Conservation (phyloP, 2,113 vertebrate species). For the Microtus ochrogaster region DNA sequence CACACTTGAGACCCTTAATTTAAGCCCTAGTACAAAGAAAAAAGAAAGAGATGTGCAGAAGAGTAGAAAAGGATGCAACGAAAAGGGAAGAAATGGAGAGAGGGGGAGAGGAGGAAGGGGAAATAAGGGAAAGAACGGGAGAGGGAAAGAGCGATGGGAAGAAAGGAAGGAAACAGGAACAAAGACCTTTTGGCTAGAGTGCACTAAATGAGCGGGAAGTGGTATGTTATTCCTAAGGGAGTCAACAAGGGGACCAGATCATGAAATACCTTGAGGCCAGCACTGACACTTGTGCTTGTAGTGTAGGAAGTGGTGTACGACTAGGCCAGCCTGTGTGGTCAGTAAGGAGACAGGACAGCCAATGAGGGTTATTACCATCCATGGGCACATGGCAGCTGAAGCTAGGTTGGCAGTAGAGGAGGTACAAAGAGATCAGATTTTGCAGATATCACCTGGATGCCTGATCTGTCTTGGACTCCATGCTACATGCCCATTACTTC, state of each 20-base stretch:
- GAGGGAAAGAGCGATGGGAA: background rate
- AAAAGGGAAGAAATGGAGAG: background rate
- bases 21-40: background rate
- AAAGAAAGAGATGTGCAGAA: background rate
- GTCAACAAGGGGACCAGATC: no score
- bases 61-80: background rate
- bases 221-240: background rate
- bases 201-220: background rate
- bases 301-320: background rate
- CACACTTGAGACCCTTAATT: background rate
- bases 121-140: background rate
- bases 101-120: background rate
- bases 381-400: accelerated
- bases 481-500: background rate
- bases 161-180: background rate
- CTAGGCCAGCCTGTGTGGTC: background rate
- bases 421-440: background rate
- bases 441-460: background rate
- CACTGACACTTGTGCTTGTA: background rate
- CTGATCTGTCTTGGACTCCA: background rate
- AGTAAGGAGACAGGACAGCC: background rate
- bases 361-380: background rate
- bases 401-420: background rate
- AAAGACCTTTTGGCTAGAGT: background rate
- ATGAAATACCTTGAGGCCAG: background rate